Conservation (phyloP, 64 coral and sea anemone genomes). For the Montipora efflorescens region DNA sequence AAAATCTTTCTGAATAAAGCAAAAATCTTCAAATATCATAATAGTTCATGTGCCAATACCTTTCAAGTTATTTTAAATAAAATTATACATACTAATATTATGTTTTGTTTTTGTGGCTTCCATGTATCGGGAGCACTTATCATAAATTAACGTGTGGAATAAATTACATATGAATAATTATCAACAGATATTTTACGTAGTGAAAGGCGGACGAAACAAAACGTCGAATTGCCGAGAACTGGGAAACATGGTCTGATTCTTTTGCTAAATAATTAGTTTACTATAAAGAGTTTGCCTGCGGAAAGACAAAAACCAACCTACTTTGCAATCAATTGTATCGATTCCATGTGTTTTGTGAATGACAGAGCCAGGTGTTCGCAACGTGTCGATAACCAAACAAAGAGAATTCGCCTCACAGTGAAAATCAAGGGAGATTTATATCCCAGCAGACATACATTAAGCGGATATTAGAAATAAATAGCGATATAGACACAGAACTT, state of each 20-base stretch:
- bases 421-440: constrained; percentile 17
- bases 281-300: background rate
- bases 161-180: constrained; percentile 15
- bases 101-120: background rate
- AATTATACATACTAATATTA: background rate
- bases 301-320: background rate
- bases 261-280: background rate
- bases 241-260: background rate
- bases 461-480: background rate
- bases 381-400: constrained; percentile 89
- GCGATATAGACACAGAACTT: constrained; percentile 22
- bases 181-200: background rate
- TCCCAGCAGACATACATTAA: background rate
- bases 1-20: background rate
- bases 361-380: constrained; percentile 80
- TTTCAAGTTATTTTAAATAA: background rate
- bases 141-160: constrained; percentile 21
- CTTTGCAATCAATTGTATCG: constrained; percentile 56
- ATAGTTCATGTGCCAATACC: background rate
- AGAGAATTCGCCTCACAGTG: constrained; percentile 35
- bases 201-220: background rate
- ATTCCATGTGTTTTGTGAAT: constrained; percentile 83
- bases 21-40: background rate
- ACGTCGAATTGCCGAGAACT: background rate
- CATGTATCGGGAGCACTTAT: background rate